Evolutionary conservation across 2,113 vertebrate species (phyloP), one percentile per base, ranked within the genome.

Genomic region (Excalfactoria chinensis): DNA sequence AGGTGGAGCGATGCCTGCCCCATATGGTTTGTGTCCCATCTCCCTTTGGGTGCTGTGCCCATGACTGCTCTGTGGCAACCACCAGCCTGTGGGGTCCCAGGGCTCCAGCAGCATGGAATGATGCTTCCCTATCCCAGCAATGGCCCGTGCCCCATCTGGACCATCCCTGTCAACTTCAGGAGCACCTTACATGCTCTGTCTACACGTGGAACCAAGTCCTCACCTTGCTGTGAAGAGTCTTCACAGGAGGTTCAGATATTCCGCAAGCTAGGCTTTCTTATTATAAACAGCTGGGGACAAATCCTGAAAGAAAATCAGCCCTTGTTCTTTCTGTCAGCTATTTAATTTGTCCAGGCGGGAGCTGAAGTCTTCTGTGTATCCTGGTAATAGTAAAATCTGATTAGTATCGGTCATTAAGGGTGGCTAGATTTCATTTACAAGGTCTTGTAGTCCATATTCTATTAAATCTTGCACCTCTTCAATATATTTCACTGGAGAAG

Each of bases 301-400:
- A 78, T 92, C 69, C 41, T 89, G 51, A 93, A 86, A 94, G 79
- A 84, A 85, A 90, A 86, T 72, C 67, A 80, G 32, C 35, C 51
- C 19, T 74, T 32, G 94, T 92, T 91, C 89, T 76, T 95, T 86
- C 46, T 84, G 15, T 95, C 71, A 94, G 84, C 41, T 93, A 3
- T 79, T 74, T 9, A 53, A 76, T 96, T 82, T 32, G 86, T 89
- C 53, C 60, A 76, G 59, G 69, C 66, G 4, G 60, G 83, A 95
- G 51, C 70, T 79, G 92, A 82, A 91, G 55, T 83, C 51, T 93
- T 95, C 95, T 82, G 51, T 97, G 35, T 88, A 59, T 67, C 41
- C 41, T 26, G 78, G 23, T 94, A 89, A 77, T 72, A 86, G 84
- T 86, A 95, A 95, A 96, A 95, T 97, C 91, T 88, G 72, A 92